Evolutionary conservation across 2,113 vertebrate genomes (phyloP).

Genomic region (Nipponia nippon): DNA sequence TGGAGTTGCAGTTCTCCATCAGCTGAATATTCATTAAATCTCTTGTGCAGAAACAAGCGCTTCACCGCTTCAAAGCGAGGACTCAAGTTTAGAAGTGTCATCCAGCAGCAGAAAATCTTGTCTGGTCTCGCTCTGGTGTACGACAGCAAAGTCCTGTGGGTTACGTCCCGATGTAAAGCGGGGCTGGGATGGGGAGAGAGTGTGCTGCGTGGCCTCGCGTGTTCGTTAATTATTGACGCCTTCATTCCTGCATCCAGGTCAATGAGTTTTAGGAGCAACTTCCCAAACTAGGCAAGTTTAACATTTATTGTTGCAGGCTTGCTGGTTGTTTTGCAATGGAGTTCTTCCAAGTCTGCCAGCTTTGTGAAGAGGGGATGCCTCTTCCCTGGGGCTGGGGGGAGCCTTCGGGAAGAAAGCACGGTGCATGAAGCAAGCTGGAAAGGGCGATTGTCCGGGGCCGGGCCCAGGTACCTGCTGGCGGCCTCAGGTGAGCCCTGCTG

Average conservation of each 20-base stretch:
- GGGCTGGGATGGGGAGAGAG: too few relatives aligned
- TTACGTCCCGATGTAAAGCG: neutral
- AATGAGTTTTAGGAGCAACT: neutral
- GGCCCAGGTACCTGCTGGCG: neutral
- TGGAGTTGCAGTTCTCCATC: neutral
- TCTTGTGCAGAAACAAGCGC: neutral
- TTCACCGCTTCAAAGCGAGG: neutral
- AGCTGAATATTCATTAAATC: neutral
- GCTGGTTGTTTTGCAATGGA: neutral
- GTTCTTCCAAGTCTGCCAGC: neutral
- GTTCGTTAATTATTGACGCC: neutral
- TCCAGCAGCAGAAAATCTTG: neutral
- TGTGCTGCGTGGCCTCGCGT: neutral
- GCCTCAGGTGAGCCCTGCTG: too few relatives aligned
- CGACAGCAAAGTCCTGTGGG: accelerated
- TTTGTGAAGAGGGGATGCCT: too few relatives aligned
- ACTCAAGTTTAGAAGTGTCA: neutral
- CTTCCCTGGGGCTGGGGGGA: neutral
- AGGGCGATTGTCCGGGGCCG: neutral
- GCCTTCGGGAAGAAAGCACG: neutral
- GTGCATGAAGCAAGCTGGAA: accelerated
- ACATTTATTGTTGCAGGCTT: neutral
- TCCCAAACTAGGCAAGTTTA: neutral
- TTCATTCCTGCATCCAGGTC: neutral
- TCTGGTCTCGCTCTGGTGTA: neutral